These are phyloP conservation scores for Drosophila mayri DNA, from an alignment of 1,140 invertebrate genomes.

Conservation along the genomic window DNA sequence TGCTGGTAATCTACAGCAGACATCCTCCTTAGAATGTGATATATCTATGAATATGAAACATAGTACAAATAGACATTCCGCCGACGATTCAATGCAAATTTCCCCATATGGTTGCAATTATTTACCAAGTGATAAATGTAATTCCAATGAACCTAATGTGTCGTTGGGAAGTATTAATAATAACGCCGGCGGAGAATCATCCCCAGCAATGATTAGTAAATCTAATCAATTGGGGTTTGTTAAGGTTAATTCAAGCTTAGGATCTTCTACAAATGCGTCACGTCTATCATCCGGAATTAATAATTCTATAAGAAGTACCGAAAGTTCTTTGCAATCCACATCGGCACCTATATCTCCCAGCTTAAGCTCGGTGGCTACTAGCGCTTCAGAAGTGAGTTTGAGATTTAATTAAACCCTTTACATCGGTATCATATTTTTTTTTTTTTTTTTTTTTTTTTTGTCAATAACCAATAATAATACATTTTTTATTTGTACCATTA, in stretches of 20 bases:
- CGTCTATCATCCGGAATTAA: conserved; percentile 24
- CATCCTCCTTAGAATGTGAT: conserved; percentile 24
- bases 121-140: conserved; percentile 26
- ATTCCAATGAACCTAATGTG: conserved; percentile 24
- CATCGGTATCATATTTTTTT: background rate
- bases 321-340: conserved; percentile 67
- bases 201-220: conserved; percentile 11
- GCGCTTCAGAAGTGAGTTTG: conserved; percentile 89
- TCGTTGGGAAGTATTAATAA: conserved; percentile 33
- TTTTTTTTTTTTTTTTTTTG: no score
- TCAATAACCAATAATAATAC: background rate
- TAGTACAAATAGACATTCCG: conserved; percentile 38
- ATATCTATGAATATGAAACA: conserved; percentile 35
- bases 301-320: conserved; percentile 58
- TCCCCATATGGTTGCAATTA: conserved; percentile 35
- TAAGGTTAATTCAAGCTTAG: conserved; percentile 37
- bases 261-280: conserved; percentile 18
- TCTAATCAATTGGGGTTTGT: conserved; percentile 25
- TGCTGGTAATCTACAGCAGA: conserved; percentile 56
- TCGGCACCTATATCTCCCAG: conserved; percentile 88
- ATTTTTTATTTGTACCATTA: conserved; percentile 32
- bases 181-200: conserved; percentile 17
- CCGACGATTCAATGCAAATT: conserved; percentile 52
- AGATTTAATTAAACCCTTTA: background rate
- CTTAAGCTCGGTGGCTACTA: conserved; percentile 90